Base-by-base conservation (phyloP, 2,888 invertebrate species). In the Phengaris alcon region DNA sequence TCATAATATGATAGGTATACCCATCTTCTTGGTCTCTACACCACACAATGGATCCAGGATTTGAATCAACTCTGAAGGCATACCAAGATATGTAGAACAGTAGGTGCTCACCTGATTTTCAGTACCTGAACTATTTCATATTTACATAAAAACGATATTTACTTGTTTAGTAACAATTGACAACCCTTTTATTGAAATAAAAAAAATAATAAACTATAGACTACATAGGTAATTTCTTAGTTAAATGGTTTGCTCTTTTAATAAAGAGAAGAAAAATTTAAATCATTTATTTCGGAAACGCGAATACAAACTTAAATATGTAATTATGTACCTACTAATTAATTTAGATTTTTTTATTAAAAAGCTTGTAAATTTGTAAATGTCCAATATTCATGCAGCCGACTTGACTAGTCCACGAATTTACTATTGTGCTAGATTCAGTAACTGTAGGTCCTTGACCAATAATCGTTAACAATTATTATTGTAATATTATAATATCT, bases 371-470 rank as follows among this genome's bases (percentile, higher is more conserved):
- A 35, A 72, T 70, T 51, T 48, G 7, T 22, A 54, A 54, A 72
- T 35, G 13, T 54, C 12, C 22, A 6, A 72, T 72, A 72, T 72
- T 72, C 72, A 72, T 72, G 5, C 72, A 72, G 72, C 72, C 72
- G 72, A 52, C 72, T 72, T 13, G 52, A 72, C 72, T 72, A 44
- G 51, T 72, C 52, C 72, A 72, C 72, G 72, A 72, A 72, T 72
- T 72, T 54, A 75, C 48, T 12, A 70, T 87, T 88, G 88, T 88
- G 87, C 89, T 91, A 91, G 88, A 82, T 86, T 84, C 83, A 86
- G 86, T 88, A 88, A 80, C 87, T 82, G 85, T 92, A 92, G 89
- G 77, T 83, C 88, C 92, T 89, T 86, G 92, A 92, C 92, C 92
- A 92, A 92, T 92, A 91, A 91, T 82, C 78, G 83, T 83, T 87